Percentiles rank a stretch among this genome's conserved stretches.
Conservation (phyloP, 2,113 vertebrate species). For the Callipepla squamata region DNA sequence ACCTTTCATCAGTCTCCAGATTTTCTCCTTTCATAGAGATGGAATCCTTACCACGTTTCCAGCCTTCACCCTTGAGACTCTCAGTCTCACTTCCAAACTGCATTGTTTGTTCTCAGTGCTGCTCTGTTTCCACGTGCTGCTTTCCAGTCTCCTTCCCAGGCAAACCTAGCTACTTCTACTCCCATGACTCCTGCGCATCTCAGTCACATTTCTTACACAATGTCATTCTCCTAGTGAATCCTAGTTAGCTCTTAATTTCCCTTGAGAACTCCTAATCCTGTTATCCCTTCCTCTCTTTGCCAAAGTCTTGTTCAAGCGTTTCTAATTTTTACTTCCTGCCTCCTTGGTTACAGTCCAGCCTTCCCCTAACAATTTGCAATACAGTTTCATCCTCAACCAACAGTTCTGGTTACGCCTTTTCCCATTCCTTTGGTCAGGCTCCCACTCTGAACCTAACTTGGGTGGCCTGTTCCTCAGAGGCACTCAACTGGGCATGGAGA, state of each 20-base stretch:
- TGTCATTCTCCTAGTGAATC: constrained; percentile 25
- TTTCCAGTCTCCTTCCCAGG: constrained; percentile 36
- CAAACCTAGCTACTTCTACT: constrained; percentile 48
- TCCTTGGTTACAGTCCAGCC: constrained; percentile 53
- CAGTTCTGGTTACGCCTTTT: not conserved
- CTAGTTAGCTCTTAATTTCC: constrained; percentile 46
- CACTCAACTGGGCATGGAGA: not conserved
- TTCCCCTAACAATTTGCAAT: constrained; percentile 18
- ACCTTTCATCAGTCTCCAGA: not conserved
- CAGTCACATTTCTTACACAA: constrained; percentile 55
- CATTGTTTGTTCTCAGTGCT: constrained; percentile 19
- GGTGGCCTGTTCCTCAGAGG: not conserved
- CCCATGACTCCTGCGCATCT: constrained; percentile 47
- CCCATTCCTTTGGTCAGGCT: not conserved
- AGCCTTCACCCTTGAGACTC: not conserved
- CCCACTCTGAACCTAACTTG: not conserved
- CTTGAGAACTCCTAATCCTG: constrained; percentile 48
- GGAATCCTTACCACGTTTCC: not conserved
- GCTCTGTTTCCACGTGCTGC: not conserved
- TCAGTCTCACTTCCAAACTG: not conserved
- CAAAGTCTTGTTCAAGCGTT: not conserved
- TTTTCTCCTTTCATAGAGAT: not conserved
- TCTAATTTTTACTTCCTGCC: constrained; percentile 61
- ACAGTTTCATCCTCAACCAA: not conserved
- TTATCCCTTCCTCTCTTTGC: constrained; percentile 45